These are phyloP conservation scores for Xyliphius kryptos DNA, from an alignment of 2,113 vertebrate species.

Conservation along the genomic window DNA sequence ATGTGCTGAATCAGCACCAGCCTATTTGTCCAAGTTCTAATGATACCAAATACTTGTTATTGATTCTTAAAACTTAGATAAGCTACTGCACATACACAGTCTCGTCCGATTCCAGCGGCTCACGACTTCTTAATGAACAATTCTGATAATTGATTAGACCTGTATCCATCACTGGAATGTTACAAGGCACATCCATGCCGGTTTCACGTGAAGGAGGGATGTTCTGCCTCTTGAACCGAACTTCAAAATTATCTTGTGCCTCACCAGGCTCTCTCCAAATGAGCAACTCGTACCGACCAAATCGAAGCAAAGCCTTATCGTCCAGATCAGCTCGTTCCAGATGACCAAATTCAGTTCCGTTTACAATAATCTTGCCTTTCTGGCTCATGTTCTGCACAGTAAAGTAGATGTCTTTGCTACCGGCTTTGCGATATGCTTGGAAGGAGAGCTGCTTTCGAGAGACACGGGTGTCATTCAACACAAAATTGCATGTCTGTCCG, in stretches of 20 bases:
- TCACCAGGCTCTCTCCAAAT: slow-evolving; percentile 71
- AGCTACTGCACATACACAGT: slow-evolving; percentile 3
- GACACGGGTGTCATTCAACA: slow-evolving; percentile 66
- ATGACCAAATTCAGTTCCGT: slow-evolving; percentile 62
- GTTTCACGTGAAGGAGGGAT: slow-evolving; percentile 66
- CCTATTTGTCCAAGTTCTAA: too few species aligned
- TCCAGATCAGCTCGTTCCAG: slow-evolving; percentile 77
- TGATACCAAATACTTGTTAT: too few species aligned
- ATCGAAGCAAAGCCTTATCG: slow-evolving; percentile 66
- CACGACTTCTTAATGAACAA: slow-evolving; percentile 3
- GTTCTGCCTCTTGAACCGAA: slow-evolving; percentile 63
- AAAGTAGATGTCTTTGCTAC: slow-evolving; percentile 62
- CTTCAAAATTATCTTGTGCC: slow-evolving; percentile 71
- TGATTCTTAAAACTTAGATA: not conserved
- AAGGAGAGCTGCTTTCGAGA: slow-evolving; percentile 80
- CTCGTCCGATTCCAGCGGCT: slow-evolving; percentile 39
- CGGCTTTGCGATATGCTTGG: slow-evolving; percentile 65
- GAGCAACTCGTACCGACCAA: slow-evolving; percentile 79
- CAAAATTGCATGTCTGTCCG: slow-evolving; percentile 62
- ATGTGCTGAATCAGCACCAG: too few species aligned
- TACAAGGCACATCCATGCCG: slow-evolving; percentile 36
- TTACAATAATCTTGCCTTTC: slow-evolving; percentile 64
- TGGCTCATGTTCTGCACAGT: slow-evolving; percentile 87
- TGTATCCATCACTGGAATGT: slow-evolving; percentile 24
- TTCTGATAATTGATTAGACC: slow-evolving; percentile 19